Evolutionary conservation across 2,888 invertebrate genomes (phyloP).

Genomic region (Philereme vetulata): DNA sequence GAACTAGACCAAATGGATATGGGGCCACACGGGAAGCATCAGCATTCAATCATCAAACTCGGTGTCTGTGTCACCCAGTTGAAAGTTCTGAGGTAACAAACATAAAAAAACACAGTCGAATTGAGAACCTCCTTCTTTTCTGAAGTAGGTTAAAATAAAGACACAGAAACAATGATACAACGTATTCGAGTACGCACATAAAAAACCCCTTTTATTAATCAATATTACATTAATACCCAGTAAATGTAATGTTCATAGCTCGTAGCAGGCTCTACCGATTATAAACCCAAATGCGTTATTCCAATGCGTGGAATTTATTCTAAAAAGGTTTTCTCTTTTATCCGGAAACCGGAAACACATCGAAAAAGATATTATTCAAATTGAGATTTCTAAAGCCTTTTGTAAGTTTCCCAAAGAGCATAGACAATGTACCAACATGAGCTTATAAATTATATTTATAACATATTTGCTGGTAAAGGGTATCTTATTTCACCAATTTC

Average conservation of each 20-base stretch:
- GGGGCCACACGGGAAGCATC: no score
- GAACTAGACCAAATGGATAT: no score
- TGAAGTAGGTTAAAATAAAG: no score
- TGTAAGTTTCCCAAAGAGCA: conserved; percentile 5
- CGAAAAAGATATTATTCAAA: conserved; percentile 48
- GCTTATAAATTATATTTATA: not conserved
- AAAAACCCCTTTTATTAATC: not conserved
- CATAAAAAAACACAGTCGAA: no score
- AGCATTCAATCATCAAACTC: no score
- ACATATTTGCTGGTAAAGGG: no score
- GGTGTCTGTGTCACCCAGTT: no score
- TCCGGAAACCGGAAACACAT: conserved; percentile 50
- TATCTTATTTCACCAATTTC: no score
- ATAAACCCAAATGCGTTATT: conserved; percentile 47
- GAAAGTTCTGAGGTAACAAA: no score
- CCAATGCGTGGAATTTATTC: conserved; percentile 40
- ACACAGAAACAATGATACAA: no score
- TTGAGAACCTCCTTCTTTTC: no score
- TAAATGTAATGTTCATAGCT: conserved; percentile 40
- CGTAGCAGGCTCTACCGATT: conserved; percentile 51
- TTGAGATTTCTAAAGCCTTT: conserved; percentile 42
- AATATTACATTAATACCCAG: conserved; percentile 13
- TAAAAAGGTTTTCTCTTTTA: conserved; percentile 46
- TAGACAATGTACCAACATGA: not conserved
- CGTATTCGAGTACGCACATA: no score